Percentiles rank a stretch among this genome's conserved stretches.
Conservation (phyloP, 2,797 vertebrate species). For the Hyperoplus lanceolatus region DNA sequence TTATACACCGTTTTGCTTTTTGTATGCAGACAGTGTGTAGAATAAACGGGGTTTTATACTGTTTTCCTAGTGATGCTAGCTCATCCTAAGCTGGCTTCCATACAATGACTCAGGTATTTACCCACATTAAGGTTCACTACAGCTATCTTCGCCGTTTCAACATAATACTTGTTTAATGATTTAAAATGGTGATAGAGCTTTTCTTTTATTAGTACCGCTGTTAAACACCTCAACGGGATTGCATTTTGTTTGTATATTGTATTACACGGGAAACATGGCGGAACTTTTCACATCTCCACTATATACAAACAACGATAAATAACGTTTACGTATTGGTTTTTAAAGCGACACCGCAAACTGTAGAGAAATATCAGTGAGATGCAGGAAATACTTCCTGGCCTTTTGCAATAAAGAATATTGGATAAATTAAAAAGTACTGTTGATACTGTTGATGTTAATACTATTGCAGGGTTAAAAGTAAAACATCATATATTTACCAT, state of each 20-base stretch:
- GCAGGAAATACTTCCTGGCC: background rate
- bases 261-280: background rate
- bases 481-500: no score
- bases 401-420: no score
- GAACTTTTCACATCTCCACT: background rate
- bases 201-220: no score
- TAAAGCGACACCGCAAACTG: background rate
- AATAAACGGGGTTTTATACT: background rate
- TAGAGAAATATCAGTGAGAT: no score
- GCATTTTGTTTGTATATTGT: background rate
- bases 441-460: background rate
- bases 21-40: rapidly evolving
- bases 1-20: rapidly evolving
- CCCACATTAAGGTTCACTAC: rapidly evolving
- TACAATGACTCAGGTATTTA: constrained; percentile 76
- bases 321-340: background rate
- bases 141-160: background rate
- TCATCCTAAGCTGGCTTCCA: background rate
- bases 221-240: background rate
- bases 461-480: background rate
- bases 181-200: background rate
- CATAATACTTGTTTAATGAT: rapidly evolving
- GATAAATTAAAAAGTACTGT: no score
- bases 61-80: constrained; percentile 33
- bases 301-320: background rate